Evolutionary conservation across 2,113 vertebrate genomes (phyloP), one percentile per base, ranked within the genome.

Genomic region (Melierax canorus): DNA sequence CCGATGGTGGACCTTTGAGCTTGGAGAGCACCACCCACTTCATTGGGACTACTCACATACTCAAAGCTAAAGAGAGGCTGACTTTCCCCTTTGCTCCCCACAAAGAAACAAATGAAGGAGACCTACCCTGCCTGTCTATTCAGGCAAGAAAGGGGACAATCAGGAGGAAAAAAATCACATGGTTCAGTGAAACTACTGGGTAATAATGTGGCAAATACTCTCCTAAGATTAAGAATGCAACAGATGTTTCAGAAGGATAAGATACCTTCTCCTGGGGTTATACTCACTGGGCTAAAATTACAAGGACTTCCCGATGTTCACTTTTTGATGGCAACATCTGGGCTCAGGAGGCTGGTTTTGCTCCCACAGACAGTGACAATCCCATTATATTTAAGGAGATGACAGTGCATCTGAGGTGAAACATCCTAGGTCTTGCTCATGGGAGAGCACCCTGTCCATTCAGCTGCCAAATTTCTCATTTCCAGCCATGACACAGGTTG

Each of bases 1-100:
- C 5, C 0, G 2, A 3, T 7, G 19, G 20, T 9, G 15, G 22
- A 32, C 12, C 16, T 71, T 53, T 43, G 36, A 56, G 41, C 45
- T 43, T 14, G 19, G 34, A 36, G 21, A 64, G n/a, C 21, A 12
- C 58, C 26, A 29, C 26, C 68, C 20, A 19, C 34, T 63, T 81
- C 30, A 45, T 4, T 41, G 38, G 15, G 8, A 64, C 30, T 62
- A 18, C 36, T 66, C 27, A 24, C 32, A 8, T 30, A 20, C 23
- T 46, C 8, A 34, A 53, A 78, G 19, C 24, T 72, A 24, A 29
- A 51, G 55, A 72, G 51, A 56, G 50, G 29, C 10, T 81, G 23
- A 43, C 17, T 39, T 43, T 32, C 20, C 11, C 48, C 29, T 66
- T 43, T 67, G 38, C 15, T 78, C 38, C 38, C 15, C 16, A 16